Evolutionary conservation across 2,113 vertebrate genomes (phyloP), one percentile per base, ranked within the genome.

Genomic region (Monarcha castaneiventris): DNA sequence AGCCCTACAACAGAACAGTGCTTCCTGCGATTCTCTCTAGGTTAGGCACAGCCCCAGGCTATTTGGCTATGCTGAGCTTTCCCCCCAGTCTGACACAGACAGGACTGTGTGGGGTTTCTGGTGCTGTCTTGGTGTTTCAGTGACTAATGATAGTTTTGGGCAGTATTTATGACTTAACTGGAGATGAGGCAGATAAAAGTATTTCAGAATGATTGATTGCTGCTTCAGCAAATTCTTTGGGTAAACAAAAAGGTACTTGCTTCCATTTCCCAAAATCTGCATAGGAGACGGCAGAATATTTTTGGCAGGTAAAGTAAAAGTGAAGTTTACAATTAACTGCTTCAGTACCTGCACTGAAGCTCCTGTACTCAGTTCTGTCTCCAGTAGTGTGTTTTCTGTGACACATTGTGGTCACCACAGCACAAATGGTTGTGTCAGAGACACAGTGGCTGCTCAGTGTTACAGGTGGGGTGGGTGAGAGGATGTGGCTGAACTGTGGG

Each of bases 1-100:
- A 49, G 73, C 49, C 29, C 10, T 26, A 0, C 17, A 16, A 0
- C 19, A 37, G 37, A 3, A 1, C 11, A 0, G n/a, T 2, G n/a
- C 21, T 62, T 35, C n/a, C 25, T 22, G 14, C 12, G 16, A 8
- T 16, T 19, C 51, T 33, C 2, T 1, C 20, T 8, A 5, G 43
- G 8, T 16, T 8, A 6, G 23, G 48, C 23, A 19, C 35, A 18
- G 13, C 30, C 23, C 11, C 1, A 8, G 25, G 4, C 55, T 55
- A 0, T 26, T 11, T 26, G 15, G 30, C 5, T 23, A 1, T 61
- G 35, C 44, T 6, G 16, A 41, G 68, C 89, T 80, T 56, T 39
- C 41, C 18, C 51, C 49, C 8, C 13, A 35, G 5, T 66, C 73
- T 44, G 68, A 21, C 72, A 16, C 51, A 46, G 17, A 7, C 11